Evolutionary conservation across 2,888 invertebrate genomes (phyloP).

Genomic region (Drymonia ruficornis): DNA sequence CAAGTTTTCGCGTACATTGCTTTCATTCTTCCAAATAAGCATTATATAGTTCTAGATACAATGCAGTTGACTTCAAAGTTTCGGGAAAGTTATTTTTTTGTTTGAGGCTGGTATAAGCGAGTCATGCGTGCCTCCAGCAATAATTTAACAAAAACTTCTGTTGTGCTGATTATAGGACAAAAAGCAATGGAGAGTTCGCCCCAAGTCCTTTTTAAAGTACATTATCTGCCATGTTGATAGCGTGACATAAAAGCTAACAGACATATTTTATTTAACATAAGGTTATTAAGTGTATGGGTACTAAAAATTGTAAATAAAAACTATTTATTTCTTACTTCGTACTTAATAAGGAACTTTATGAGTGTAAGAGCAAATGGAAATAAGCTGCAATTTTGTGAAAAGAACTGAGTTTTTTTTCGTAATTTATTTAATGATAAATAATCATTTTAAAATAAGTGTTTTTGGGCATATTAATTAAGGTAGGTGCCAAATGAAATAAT

Average conservation of each 20-base stretch:
- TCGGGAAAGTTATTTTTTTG: background rate
- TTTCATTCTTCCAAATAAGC: background rate
- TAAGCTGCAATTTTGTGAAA: background rate
- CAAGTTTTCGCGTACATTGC: background rate
- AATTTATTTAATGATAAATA: background rate
- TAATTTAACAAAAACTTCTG: conserved; percentile 16
- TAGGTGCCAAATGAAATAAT: no score
- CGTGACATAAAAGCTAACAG: conserved; percentile 20
- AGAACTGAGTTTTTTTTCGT: background rate
- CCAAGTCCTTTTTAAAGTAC: conserved; percentile 10
- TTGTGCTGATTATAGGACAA: conserved; percentile 4
- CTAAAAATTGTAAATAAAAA: conserved; percentile 45
- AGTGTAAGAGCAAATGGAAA: conserved; percentile 16
- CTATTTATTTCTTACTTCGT: conserved; percentile 57
- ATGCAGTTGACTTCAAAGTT: background rate
- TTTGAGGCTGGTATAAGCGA: conserved; percentile 2
- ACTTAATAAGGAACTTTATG: conserved; percentile 51
- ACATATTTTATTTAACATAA: conserved; percentile 13
- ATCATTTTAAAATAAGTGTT: no score
- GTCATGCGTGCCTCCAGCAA: conserved; percentile 22
- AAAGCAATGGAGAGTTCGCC: conserved; percentile 20
- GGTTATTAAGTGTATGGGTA: background rate
- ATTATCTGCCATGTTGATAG: conserved; percentile 21
- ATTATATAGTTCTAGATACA: background rate
- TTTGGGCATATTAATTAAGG: no score